Base-by-base conservation (phyloP, 1,140 invertebrate genomes). In the Brachionus angularis region DNA sequence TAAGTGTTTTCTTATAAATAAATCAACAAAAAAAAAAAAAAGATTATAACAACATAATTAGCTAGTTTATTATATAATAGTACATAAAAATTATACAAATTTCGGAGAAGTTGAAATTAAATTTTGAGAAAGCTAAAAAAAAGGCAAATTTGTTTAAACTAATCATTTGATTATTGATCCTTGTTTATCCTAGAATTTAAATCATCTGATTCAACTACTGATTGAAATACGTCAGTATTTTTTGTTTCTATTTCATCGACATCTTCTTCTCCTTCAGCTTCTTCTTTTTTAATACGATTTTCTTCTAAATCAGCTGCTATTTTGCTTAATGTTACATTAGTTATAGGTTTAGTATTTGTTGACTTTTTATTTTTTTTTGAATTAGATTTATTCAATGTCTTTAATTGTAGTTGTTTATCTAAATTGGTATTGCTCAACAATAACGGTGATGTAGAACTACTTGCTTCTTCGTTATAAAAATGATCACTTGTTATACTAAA, bases 181-280 rank as follows among this genome's bases (percentile, higher is more conserved):
- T n/a, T n/a, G n/a, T n/a, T n/a, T n/a, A n/a, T n/a, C n/a, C n/a
- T n/a, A n/a, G n/a, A n/a, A n/a, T n/a, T n/a, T n/a, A n/a, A n/a
- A 58, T 16, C 21, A 33, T 58, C 53, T 27, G 36, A 39, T 58
- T 58, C 53, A 12, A 18, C 39, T 3, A 58, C 53, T 18, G 53
- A 58, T 39, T 58, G 53, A 58, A 58, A 58, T 21, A 39, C 39
- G 21, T 58, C 53, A 58, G 5, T n/a, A n/a, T n/a, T n/a, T n/a
- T n/a, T n/a, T n/a, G n/a, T n/a, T n/a, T n/a, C n/a, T n/a, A n/a
- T n/a, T n/a, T n/a, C 3, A 58, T 58, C 53, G 7, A 34, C 25
- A 25, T 58, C 53, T 58, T 34, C 34, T 18, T 39, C 53, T 39
- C 27, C 27, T 3, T 36, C 39, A 23, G 10, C 33, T 23, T 39